Evolutionary conservation across 2,888 invertebrate genomes (phyloP), one percentile per base, ranked within the genome.

Genomic region (Polydrusus tereticollis): DNA sequence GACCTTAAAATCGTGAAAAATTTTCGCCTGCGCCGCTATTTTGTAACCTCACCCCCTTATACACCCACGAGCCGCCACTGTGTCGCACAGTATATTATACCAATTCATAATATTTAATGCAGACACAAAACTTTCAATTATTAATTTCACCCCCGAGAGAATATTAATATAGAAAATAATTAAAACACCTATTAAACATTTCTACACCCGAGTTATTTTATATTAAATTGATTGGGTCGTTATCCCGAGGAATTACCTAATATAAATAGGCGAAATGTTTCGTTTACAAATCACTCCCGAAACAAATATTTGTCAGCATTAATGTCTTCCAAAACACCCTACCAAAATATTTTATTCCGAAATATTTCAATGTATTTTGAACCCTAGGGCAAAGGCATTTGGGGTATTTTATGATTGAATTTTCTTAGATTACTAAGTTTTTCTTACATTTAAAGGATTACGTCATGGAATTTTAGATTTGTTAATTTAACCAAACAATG

Each of bases 241-340:
- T 45, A 45, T 45, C 45, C 45, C 45, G 20, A 20, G 45, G 20
- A 20, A 45, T 45, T 20, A 20, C 45, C 1, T 45, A 10, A 45
- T 45, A 20, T 45, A 45, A 45, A 45, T 45, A 20, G 18, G 14
- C 20, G n/a, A 45, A 45, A 45, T 45, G 20, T 18, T 45, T 20
- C 20, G 10, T 45, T 20, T 45, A n/a, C 45, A 45, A 45, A 45
- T 45, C 45, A 45, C 45, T 45, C 45, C 45, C 45, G 12, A 45
- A 45, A 45, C 45, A 45, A 45, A 45, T 45, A 45, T 45, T 45
- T 45, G 20, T 45, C 45, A 45, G 45, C 45, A 45, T 45, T 45
- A 45, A 45, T 45, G 20, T 45, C 45, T 20, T 10, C 45, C 8
- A 20, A 45, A 20, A 8, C 45, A 45, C 45, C 45, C 18, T 45